Percentiles rank a stretch among this genome's conserved stretches.
Conservation (phyloP, 2,113 vertebrate species). For the Microcebus griseorufus region DNA sequence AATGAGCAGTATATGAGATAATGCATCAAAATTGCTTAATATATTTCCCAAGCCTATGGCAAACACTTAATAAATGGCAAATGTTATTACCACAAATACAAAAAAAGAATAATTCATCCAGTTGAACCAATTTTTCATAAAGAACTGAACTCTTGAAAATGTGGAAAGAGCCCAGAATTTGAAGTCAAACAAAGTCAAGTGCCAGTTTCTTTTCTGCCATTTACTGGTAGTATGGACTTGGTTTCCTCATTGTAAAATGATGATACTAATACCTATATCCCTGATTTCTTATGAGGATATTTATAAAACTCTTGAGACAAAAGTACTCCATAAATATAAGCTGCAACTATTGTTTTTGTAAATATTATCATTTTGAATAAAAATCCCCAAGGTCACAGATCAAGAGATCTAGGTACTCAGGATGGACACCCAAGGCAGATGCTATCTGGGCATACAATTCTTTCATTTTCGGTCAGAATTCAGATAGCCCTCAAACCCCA, state of each 20-base stretch:
- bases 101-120: constrained; percentile 30
- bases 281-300: background rate
- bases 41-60: background rate
- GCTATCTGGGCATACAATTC: constrained; percentile 41
- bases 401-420: constrained; percentile 49
- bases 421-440: constrained; percentile 44
- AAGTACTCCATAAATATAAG: background rate
- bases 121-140: background rate
- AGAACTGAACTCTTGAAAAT: background rate
- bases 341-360: background rate
- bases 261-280: background rate
- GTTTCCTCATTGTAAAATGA: background rate
- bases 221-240: background rate
- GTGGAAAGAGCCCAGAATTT: background rate
- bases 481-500: constrained; percentile 58
- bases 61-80: background rate
- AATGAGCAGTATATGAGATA: constrained; percentile 24
- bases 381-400: constrained; percentile 35
- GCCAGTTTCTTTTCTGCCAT: background rate
- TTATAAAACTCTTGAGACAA: background rate
- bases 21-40: background rate
- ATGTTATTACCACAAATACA: constrained; percentile 19
- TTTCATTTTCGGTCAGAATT: constrained; percentile 65
- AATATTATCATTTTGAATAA: constrained; percentile 9
- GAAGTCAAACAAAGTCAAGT: background rate